Base-by-base conservation (phyloP, 92 coral and sea anemone genomes). In the Porites lobata region DNA sequence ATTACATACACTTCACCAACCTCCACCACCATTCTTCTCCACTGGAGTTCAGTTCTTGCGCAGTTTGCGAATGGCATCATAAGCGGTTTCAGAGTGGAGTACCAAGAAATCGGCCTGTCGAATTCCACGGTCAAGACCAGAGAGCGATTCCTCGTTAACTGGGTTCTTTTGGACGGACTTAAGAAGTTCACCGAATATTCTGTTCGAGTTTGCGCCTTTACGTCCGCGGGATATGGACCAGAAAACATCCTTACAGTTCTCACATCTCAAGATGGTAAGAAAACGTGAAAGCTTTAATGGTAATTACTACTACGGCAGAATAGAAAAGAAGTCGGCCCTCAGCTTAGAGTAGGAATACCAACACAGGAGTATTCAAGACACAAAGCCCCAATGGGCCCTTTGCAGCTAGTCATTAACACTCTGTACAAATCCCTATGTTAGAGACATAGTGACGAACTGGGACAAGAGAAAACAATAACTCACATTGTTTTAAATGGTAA, bases 201-300 rank as follows among this genome's bases (percentile, higher is more conserved):
- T 21, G 57, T 94, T 10, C 83, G 85, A 11, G 77, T 91, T 50
- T 81, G 79, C 59, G 94, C 96, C 32, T 88, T 69, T 75, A 94
- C 93, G 17, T 58, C 64, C 13, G 80, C 85, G 68, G 96, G 96
- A 72, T 78, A 88, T 74, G 96, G 96, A 61, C 68, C 80, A 0
- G 57, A 26, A 18, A 75, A 84, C 68, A 74, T 50, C 22, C 11
- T 73, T 43, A 29, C 76, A 14, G 76, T 64, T 17, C 51, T 76
- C 19, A 94, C 94, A 0, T 82, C 72, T 10, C 90, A 90, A 69
- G 96, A 93, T 77, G 92, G 96, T 93, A 87, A 2, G 89, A 6
- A 24, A 5, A 64, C 47, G 7, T 4, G 4, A 38, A 0, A 38
- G 0, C 7, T 38, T 38, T 38, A 3, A 4, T 38, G 47, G 47